phyloP scores from a whole-genome alignment of 2,797 vertebrate genomes.

The Rousettus madagascariensis region DNA sequence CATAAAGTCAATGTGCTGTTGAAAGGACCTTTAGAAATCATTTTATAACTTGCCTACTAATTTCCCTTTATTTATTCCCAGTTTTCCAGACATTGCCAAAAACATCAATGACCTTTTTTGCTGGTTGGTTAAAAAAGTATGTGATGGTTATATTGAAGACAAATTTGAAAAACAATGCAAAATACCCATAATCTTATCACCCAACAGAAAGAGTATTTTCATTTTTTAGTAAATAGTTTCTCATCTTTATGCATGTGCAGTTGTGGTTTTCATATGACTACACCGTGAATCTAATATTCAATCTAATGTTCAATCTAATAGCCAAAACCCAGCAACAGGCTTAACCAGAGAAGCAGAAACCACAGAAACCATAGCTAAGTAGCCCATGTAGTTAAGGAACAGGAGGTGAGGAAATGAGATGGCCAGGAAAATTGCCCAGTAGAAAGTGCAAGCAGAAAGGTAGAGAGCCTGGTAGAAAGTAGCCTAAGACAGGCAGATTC shows the following conservation, averaged over 20 bases:
- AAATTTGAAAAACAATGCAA: not conserved
- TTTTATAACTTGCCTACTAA: constrained; percentile 10
- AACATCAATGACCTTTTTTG: not conserved
- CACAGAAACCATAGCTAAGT: not conserved
- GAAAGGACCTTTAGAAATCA: constrained; percentile 15
- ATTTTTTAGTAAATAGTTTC: not conserved
- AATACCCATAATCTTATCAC: not conserved
- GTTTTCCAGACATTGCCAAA: not conserved
- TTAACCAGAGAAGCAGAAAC: not conserved
- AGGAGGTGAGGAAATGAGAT: not conserved
- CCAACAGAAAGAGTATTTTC: not conserved
- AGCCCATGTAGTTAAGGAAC: not conserved
- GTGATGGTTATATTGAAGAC: not conserved
- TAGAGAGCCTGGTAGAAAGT: not conserved
- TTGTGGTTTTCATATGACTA: not conserved
- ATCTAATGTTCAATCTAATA: not conserved
- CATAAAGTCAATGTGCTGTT: constrained; percentile 15
- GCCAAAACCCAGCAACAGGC: not conserved
- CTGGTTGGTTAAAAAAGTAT: not conserved
- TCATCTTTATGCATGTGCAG: not conserved
- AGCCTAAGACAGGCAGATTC: not conserved
- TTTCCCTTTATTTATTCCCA: not conserved
- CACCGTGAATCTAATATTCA: not conserved
- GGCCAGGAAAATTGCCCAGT: not conserved
- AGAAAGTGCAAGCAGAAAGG: not conserved